Percentiles rank a stretch among this genome's conserved stretches.
These are phyloP conservation scores for Bombylius discolor DNA, from an alignment of 2,888 invertebrate genomes.

Conservation along the genomic window DNA sequence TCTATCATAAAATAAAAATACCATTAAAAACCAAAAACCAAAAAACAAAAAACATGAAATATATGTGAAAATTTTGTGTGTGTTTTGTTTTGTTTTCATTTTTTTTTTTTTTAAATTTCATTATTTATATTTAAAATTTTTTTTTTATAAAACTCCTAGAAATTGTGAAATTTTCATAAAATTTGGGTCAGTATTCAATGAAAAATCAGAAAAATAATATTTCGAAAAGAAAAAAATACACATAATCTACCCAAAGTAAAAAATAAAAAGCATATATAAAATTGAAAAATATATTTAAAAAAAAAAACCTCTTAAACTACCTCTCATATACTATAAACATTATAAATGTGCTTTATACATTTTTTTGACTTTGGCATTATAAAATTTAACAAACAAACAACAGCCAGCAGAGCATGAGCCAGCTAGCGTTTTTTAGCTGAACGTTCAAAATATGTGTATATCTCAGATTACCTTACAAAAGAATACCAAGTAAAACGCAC, in stretches of 20 bases:
- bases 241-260: too few relatives aligned
- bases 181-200: background rate
- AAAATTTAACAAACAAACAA: background rate
- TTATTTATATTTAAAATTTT: too few relatives aligned
- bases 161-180: background rate
- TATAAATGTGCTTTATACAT: too few relatives aligned
- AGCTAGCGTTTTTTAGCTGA: background rate
- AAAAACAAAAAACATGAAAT: too few relatives aligned
- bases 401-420: background rate
- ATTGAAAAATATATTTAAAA: background rate
- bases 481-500: background rate
- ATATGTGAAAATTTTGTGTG: too few relatives aligned
- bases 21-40: too few relatives aligned
- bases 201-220: background rate
- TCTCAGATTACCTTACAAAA: background rate
- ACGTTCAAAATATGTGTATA: background rate
- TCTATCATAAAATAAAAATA: too few relatives aligned
- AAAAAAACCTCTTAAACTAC: background rate
- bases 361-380: too few relatives aligned
- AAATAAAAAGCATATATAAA: background rate
- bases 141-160: background rate
- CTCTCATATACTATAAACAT: too few relatives aligned
- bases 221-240: too few relatives aligned
- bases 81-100: too few relatives aligned
- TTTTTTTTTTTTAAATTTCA: too few relatives aligned